Percentiles rank a stretch among this genome's conserved stretches.
Evolutionary conservation across 2,888 invertebrate genomes (phyloP).

Genomic region (Laspeyria flexula): DNA sequence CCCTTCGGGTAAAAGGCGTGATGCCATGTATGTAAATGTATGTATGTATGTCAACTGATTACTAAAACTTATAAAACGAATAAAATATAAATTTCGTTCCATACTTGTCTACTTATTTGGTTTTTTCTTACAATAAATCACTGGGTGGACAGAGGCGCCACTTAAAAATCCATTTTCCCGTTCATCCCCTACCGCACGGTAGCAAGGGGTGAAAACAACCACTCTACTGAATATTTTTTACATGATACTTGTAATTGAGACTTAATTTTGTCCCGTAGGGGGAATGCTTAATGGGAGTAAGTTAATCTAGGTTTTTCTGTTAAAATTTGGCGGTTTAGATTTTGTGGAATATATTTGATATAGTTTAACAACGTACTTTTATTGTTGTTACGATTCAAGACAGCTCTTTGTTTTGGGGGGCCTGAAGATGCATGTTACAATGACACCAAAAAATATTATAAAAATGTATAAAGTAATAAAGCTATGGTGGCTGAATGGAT

Average conservation of each 20-base stretch:
- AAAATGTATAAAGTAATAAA: too few species aligned
- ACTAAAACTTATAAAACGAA: not conserved
- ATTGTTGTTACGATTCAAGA: too few species aligned
- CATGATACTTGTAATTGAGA: conserved; percentile 41
- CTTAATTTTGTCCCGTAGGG: conserved; percentile 30
- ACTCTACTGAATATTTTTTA: conserved; percentile 54
- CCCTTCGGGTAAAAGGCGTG: too few species aligned
- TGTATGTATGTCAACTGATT: too few species aligned
- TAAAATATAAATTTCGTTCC: conserved; percentile 40
- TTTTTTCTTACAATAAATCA: conserved; percentile 78
- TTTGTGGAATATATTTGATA: not conserved
- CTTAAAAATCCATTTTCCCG: conserved; percentile 74
- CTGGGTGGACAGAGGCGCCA: conserved; percentile 56
- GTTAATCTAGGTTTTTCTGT: conserved; percentile 26
- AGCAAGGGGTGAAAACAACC: conserved; percentile 56
- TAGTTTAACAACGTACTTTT: too few species aligned
- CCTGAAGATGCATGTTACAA: too few species aligned
- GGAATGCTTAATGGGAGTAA: conserved; percentile 27
- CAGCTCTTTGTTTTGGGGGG: too few species aligned
- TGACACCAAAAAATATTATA: too few species aligned
- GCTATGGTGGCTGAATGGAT: too few species aligned
- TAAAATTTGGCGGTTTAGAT: not conserved
- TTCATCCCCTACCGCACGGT: conserved; percentile 47
- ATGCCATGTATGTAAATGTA: too few species aligned
- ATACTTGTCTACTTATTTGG: conserved; percentile 23